Conservation (phyloP, 1,140 invertebrate genomes). For the Mycetomoellerius zeteki region DNA sequence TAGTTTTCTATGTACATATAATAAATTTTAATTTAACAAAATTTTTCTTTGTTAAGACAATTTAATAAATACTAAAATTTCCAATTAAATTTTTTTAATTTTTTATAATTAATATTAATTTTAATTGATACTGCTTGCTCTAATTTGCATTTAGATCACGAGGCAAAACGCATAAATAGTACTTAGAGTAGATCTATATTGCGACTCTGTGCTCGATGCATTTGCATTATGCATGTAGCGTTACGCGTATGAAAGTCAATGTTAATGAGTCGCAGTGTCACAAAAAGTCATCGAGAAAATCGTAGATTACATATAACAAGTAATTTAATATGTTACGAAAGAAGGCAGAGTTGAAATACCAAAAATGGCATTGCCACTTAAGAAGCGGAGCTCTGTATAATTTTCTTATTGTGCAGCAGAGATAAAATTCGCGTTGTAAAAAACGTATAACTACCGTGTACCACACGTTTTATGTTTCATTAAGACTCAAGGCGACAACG, state of each 20-base stretch:
- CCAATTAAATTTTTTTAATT: not conserved
- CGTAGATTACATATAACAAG: conserved; percentile 28
- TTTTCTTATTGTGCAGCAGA: not conserved
- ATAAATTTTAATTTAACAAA: not conserved
- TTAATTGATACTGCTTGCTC: not conserved
- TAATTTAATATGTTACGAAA: conserved; percentile 21
- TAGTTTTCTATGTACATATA: not conserved
- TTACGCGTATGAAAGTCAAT: conserved; percentile 35
- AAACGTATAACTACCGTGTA: not conserved
- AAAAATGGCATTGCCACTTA: not conserved
- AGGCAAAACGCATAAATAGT: not conserved
- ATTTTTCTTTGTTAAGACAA: not conserved
- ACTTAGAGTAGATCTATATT: not conserved
- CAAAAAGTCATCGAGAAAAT: conserved; percentile 54
- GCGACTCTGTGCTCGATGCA: conserved; percentile 4
- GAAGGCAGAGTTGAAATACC: conserved; percentile 26
- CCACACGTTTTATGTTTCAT: conserved; percentile 22
- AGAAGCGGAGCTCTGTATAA: not conserved
- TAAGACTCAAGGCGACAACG: not conserved
- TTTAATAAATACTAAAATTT: not conserved
- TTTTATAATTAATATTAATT: conserved; percentile 11
- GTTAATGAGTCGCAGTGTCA: conserved; percentile 16
- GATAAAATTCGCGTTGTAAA: not conserved
- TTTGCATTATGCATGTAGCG: conserved; percentile 20
- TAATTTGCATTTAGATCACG: conserved; percentile 27